Evolutionary conservation across 2,113 vertebrate genomes (phyloP).

Genomic region (Eleginops maclovinus): DNA sequence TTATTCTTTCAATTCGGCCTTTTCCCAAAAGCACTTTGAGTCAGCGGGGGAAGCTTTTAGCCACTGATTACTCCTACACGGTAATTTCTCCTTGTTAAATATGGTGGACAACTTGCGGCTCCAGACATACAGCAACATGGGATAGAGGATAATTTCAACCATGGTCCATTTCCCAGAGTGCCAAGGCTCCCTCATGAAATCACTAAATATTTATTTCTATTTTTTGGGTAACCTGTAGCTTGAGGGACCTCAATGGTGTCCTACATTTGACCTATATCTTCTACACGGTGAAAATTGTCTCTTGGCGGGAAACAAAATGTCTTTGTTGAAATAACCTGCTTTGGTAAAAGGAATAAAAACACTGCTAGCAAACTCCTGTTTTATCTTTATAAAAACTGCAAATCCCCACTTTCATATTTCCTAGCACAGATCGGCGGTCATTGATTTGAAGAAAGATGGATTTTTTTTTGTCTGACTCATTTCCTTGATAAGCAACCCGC

Average conservation of each 20-base stretch:
- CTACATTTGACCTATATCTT: conserved; percentile 64
- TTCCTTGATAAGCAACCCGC: neutral
- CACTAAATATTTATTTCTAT: conserved; percentile 54
- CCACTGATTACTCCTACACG: conserved; percentile 74
- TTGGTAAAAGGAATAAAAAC: neutral
- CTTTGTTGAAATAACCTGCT: neutral
- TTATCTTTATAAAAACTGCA: neutral
- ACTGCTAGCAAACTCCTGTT: neutral
- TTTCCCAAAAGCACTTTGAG: conserved; percentile 79
- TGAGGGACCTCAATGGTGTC: conserved; percentile 67
- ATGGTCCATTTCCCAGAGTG: conserved; percentile 60
- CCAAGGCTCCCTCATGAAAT: conserved; percentile 53
- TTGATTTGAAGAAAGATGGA: conserved; percentile 8
- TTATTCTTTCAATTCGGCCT: conserved; percentile 70
- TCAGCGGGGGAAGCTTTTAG: conserved; percentile 81
- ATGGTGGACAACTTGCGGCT: conserved; percentile 26
- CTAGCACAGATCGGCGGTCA: neutral
- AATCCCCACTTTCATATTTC: conserved; percentile 19
- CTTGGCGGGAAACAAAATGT: conserved; percentile 17
- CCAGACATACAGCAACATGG: conserved; percentile 11
- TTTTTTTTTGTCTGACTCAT: neutral
- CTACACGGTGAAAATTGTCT: conserved; percentile 60
- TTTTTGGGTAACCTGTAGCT: conserved; percentile 77
- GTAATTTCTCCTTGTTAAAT: conserved; percentile 71
- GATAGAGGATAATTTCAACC: conserved; percentile 47